Conservation (phyloP, 2,888 invertebrate species). For the Rotaria macrura region DNA sequence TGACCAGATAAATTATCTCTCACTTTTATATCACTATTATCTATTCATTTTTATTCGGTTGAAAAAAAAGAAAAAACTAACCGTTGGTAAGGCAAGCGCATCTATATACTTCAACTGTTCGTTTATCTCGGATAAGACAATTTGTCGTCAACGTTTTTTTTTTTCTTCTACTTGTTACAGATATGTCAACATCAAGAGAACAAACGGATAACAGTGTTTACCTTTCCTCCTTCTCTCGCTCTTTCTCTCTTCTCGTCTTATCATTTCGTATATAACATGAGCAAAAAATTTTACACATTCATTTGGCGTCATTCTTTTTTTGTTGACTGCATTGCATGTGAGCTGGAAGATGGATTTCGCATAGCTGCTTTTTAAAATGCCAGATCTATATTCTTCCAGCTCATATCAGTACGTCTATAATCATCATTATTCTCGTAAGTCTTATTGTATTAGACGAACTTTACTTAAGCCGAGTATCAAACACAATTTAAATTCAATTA, state of each 20-base stretch:
- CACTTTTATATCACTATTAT: background rate
- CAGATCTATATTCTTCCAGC: constrained; percentile 15
- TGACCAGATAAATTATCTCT: no score
- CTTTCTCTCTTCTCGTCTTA: background rate
- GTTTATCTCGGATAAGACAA: background rate
- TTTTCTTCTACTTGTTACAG: background rate
- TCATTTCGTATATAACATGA: background rate
- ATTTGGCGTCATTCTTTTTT: background rate
- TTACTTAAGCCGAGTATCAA: background rate
- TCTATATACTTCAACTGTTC: background rate
- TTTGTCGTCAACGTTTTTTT: background rate
- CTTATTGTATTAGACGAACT: background rate
- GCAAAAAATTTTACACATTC: background rate
- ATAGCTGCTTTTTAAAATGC: background rate
- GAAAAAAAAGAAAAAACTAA: background rate
- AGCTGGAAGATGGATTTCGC: constrained; percentile 15
- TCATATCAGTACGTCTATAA: background rate
- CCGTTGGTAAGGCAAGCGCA: background rate
- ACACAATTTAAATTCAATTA: background rate
- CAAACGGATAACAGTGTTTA: background rate
- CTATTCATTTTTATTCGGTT: background rate
- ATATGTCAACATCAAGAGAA: constrained; percentile 1
- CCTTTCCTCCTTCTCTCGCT: no score
- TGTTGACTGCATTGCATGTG: background rate
- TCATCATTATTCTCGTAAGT: background rate